phyloP scores from a whole-genome alignment of 2,888 invertebrate species.

The Thyatira batis region DNA sequence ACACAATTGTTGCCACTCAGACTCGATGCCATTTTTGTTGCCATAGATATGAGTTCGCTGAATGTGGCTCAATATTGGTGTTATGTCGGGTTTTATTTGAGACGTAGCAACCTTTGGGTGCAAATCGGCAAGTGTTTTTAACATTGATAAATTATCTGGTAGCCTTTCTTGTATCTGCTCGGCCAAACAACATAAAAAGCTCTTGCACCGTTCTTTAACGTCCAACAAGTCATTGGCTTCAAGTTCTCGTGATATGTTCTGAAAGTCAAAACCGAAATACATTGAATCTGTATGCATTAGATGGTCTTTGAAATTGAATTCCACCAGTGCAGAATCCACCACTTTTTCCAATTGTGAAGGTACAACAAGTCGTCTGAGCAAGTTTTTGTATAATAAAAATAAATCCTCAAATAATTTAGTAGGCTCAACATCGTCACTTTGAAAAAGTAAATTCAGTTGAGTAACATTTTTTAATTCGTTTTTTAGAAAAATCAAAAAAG shows the following conservation, averaged over 20 bases:
- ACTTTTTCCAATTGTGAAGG: conserved; percentile 30
- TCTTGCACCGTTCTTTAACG: conserved; percentile 15
- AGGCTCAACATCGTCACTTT: conserved; percentile 30
- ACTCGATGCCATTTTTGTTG: conserved; percentile 14
- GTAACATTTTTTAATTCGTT: conserved; percentile 26
- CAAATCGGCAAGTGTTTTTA: conserved; percentile 22
- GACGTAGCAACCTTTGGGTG: conserved; percentile 11
- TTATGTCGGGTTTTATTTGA: conserved; percentile 12
- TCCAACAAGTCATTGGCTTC: conserved; percentile 8
- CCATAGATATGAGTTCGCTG: conserved; percentile 12
- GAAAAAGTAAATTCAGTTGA: conserved; percentile 27
- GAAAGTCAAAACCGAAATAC: conserved; percentile 35
- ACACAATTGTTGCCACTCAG: conserved; percentile 7
- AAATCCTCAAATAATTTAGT: conserved; percentile 20
- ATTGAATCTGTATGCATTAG: conserved; percentile 31
- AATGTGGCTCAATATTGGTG: conserved; percentile 12
- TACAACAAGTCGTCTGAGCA: conserved; percentile 27
- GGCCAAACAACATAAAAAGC: conserved; percentile 18
- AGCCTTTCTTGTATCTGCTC: conserved; percentile 24
- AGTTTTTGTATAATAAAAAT: conserved; percentile 26
- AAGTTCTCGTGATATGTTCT: conserved; percentile 7
- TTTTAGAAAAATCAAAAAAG: no score
- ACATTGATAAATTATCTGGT: conserved; percentile 25
- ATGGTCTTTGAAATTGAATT: conserved; percentile 30
- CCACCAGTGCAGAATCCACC: conserved; percentile 19